Conservation (phyloP, 2,797 vertebrate genomes). For the Phoxinus dragarum region DNA sequence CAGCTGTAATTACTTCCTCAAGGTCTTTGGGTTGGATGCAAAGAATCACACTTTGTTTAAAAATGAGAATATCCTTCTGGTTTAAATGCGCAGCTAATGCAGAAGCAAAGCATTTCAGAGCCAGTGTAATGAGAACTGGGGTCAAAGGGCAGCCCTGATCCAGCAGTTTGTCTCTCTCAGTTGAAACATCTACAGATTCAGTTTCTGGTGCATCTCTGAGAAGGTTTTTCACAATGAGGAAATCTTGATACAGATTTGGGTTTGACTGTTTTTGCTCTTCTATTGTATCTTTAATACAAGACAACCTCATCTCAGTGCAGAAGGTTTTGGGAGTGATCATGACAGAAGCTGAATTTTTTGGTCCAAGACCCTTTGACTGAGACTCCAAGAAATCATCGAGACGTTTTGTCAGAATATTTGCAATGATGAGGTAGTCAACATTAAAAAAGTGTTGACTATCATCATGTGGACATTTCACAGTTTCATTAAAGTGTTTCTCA, state of each 20-base stretch:
- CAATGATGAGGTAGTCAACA: neutral
- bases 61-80: neutral
- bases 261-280: neutral
- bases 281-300: neutral
- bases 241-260: neutral
- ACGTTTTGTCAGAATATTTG: neutral
- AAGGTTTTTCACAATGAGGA: neutral
- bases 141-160: conserved; percentile 9
- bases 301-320: neutral
- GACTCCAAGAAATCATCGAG: conserved; percentile 2
- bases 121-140: conserved; percentile 9
- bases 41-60: neutral
- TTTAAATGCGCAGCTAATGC: too few relatives aligned
- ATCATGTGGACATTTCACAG: neutral
- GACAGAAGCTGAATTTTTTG: neutral
- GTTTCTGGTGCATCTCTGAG: neutral
- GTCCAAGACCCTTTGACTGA: neutral
- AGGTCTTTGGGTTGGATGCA: neutral
- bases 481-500: conserved; percentile 6
- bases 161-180: conserved; percentile 8
- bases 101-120: neutral
- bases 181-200: neutral
- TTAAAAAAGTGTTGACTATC: conserved; percentile 18
- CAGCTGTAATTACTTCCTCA: neutral
- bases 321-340: neutral